Base-by-base conservation (phyloP, 2,113 vertebrate genomes). In the Aspiorhynchus laticeps region DNA sequence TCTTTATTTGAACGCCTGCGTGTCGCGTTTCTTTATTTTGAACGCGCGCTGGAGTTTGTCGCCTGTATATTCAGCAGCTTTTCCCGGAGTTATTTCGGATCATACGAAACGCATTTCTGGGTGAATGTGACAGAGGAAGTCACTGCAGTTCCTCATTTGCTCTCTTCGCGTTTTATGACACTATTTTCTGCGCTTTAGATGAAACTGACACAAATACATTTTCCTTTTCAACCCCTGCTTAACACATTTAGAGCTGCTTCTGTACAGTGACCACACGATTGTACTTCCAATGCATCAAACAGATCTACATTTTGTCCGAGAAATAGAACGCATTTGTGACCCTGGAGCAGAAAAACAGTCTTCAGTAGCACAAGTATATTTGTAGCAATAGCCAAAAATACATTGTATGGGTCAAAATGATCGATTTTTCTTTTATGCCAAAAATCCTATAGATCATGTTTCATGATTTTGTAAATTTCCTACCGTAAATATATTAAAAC, bases 21-120 rank as follows among this genome's bases (percentile, higher is more conserved):
- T 17, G 12, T 80, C 36, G 12, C 38, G 2, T 26, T 63, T 80
- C 56, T 63, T 63, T 59, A 38, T 59, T 56, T 56, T 78, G 9
- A 31, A 31, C 53, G 71, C 24, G 19, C 7, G 14, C 56, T 17
- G 79, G 79, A 81, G 79, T 63, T 63, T 28, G 56, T 36, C 53
- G 56, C 24, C 33, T n/a, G 12, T n/a, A n/a, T 26, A 43, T 61
- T 80, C 33, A 41, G n/a, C 53, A 26, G 33, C 36, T 26, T 80
- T 63, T 81, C 56, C 79, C 14, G n/a, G 36, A 65, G 79, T 81
- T 81, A 81, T 81, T 81, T 81, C 59, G 56, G 56, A 81, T 81
- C 24, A 63, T 19, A 26, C 38, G 17, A 79, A 61, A 63, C 33
- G 38, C 19, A 24, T 59, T 63, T 80, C 78, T 8, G 56, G 36